Conservation (phyloP, 2,797 vertebrate species). For the Natrix natrix region DNA sequence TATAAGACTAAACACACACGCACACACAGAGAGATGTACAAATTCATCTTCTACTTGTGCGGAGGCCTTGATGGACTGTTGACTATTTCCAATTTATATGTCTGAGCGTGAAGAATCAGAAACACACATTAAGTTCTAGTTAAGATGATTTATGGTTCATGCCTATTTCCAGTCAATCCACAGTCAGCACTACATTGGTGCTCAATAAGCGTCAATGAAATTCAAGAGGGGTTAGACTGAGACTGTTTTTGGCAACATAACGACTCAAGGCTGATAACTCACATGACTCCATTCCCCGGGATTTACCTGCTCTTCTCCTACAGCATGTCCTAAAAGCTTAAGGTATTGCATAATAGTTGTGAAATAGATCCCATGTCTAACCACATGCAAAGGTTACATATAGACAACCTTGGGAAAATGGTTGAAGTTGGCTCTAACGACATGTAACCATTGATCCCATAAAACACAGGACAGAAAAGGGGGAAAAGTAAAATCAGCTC, state of each 20-base stretch:
- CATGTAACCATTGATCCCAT: background rate
- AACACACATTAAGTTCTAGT: background rate
- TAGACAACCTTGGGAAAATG: fast-evolving
- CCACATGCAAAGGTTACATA: fast-evolving
- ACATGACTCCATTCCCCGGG: background rate
- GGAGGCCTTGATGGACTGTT: background rate
- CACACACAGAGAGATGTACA: background rate
- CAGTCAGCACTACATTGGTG: background rate
- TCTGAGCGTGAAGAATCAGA: background rate
- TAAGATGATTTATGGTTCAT: background rate
- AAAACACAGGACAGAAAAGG: background rate
- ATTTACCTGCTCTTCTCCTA: background rate
- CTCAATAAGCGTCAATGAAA: background rate
- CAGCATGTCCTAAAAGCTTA: background rate
- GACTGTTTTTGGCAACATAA: background rate
- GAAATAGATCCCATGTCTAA: background rate
- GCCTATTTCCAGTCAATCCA: background rate
- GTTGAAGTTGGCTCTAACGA: background rate
- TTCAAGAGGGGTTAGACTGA: background rate
- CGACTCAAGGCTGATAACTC: background rate
- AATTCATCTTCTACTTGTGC: background rate
- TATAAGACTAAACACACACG: background rate
- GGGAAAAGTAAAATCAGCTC: background rate
- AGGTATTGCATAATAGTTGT: background rate
- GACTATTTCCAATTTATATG: background rate